Conservation (phyloP, 2,113 vertebrate genomes). For the Rutilus rutilus region DNA sequence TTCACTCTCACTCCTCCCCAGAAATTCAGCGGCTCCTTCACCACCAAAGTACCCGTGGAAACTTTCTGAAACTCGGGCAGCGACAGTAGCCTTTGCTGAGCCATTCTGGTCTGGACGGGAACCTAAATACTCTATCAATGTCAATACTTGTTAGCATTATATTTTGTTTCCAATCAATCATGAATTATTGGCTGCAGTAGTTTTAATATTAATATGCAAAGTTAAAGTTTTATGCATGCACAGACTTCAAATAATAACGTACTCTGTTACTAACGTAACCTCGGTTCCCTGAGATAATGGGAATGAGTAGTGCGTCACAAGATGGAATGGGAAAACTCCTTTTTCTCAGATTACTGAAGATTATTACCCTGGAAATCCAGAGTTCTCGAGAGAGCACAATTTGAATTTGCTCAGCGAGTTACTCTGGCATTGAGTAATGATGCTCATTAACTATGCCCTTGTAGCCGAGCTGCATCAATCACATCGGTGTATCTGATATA, state of each 20-base stretch:
- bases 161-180: background rate
- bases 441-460: too few species aligned
- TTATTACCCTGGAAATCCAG: too few species aligned
- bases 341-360: too few species aligned
- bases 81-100: constrained; percentile 64
- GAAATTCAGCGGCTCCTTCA: constrained; percentile 85
- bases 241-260: background rate
- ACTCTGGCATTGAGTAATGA: too few species aligned
- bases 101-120: constrained; percentile 60
- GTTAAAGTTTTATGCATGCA: background rate
- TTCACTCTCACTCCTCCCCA: constrained; percentile 81
- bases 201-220: background rate
- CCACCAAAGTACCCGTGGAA: constrained; percentile 74
- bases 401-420: too few species aligned
- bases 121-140: background rate
- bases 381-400: too few species aligned
- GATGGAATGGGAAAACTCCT: too few species aligned
- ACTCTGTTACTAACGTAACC: too few species aligned
- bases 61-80: constrained; percentile 73
- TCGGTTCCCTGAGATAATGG: too few species aligned
- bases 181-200: background rate
- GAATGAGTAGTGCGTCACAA: too few species aligned
- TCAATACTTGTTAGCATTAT: background rate
- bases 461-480: too few species aligned
- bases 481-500: too few species aligned